phyloP scores from a whole-genome alignment of 2,797 vertebrate species.

The Lepus oiostolus region DNA sequence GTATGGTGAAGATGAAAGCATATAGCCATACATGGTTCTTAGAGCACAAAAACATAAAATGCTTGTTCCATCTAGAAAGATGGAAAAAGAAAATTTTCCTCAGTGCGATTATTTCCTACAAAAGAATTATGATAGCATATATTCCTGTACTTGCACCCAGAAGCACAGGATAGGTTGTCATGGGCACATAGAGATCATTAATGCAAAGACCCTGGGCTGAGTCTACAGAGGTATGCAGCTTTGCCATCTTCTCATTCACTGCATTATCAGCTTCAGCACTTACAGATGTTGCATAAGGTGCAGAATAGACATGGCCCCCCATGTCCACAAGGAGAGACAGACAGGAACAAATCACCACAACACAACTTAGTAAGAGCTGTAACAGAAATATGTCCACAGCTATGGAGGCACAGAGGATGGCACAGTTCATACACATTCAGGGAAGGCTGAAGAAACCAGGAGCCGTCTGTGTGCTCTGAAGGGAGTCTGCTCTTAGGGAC shows the following conservation, averaged over 20 bases:
- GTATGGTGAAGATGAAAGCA: neutral
- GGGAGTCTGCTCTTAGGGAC: neutral
- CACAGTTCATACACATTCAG: neutral
- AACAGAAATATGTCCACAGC: neutral
- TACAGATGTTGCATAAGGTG: neutral
- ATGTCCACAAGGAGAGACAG: neutral
- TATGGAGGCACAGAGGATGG: neutral
- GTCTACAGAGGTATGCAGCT: neutral
- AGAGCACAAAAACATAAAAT: neutral
- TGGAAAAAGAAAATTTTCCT: neutral
- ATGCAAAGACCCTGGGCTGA: neutral
- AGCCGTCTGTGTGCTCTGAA: neutral
- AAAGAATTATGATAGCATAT: neutral
- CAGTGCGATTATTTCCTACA: neutral
- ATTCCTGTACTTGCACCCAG: neutral
- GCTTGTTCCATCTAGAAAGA: neutral
- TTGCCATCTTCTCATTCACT: neutral
- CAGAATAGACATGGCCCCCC: neutral
- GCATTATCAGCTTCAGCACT: neutral
- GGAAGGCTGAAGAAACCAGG: neutral
- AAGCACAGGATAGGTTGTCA: neutral
- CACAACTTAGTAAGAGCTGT: neutral
- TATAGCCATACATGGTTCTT: neutral
- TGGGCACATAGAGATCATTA: neutral
- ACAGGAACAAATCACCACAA: neutral